Evolutionary conservation across 2,797 vertebrate species (phyloP).

Genomic region (Glossophaga mutica): DNA sequence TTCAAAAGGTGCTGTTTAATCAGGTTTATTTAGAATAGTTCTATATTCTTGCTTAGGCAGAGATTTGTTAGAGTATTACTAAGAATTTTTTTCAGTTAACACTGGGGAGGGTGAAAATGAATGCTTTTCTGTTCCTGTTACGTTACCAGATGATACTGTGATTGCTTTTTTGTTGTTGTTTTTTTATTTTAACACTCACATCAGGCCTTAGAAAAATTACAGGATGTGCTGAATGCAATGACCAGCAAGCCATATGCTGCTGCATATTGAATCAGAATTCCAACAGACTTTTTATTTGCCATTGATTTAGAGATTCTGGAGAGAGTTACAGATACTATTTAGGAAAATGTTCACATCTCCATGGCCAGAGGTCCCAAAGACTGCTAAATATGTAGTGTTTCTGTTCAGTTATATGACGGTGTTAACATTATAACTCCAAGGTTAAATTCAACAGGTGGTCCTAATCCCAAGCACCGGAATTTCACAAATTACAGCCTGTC

Average conservation of each 20-base stretch:
- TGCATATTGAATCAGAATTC: conserved; percentile 44
- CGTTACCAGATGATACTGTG: neutral
- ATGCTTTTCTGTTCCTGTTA: conserved; percentile 15
- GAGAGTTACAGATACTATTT: conserved; percentile 35
- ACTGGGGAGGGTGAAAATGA: neutral
- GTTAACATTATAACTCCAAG: conserved; percentile 62
- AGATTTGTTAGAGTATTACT: neutral
- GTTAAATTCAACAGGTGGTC: conserved; percentile 71
- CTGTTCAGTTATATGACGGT: conserved; percentile 17
- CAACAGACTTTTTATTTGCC: conserved; percentile 32
- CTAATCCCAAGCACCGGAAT: conserved; percentile 67
- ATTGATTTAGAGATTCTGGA: conserved; percentile 31
- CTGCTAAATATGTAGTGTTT: conserved; percentile 58
- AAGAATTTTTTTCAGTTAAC: neutral
- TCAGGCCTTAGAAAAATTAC: conserved; percentile 54
- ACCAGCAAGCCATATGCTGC: conserved; percentile 48
- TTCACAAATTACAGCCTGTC: conserved; percentile 47
- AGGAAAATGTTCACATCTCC: conserved; percentile 57
- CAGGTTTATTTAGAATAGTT: neutral
- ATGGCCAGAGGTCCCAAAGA: conserved; percentile 28
- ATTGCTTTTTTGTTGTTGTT: neutral
- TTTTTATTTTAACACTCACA: neutral
- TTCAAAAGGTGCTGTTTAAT: neutral
- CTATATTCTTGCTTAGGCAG: neutral
- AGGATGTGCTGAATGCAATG: neutral